phyloP scores from a whole-genome alignment of 2,888 invertebrate species.

The Drosophila recens region DNA sequence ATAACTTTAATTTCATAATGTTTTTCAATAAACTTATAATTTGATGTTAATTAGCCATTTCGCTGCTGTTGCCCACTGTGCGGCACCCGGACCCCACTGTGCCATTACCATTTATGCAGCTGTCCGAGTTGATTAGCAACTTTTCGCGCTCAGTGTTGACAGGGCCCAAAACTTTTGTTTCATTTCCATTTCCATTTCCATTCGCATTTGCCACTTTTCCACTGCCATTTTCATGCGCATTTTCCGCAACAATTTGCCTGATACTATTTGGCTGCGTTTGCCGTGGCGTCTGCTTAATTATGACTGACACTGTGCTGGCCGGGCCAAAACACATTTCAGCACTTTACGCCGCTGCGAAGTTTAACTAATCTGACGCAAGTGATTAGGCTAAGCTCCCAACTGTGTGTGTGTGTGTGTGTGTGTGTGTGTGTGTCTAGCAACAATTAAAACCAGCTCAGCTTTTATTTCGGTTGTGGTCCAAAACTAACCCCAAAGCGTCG shows the following conservation, averaged over 20 bases:
- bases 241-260: slow-evolving; percentile 49
- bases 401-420: slow-evolving; percentile 38
- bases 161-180: slow-evolving; percentile 60
- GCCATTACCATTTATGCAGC: slow-evolving; percentile 37
- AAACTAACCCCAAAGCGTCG: slow-evolving; percentile 37
- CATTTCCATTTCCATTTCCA: slow-evolving; percentile 57
- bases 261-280: slow-evolving; percentile 46
- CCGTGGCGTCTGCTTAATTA: slow-evolving; percentile 55
- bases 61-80: neutral
- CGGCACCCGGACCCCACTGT: neutral
- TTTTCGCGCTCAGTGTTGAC: slow-evolving; percentile 45
- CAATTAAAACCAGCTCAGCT: slow-evolving; percentile 69
- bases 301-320: slow-evolving; percentile 64
- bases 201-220: slow-evolving; percentile 28
- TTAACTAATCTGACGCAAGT: slow-evolving; percentile 66
- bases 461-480: too few relatives aligned
- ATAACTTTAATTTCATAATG: neutral
- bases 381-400: slow-evolving; percentile 72
- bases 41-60: neutral
- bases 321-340: slow-evolving; percentile 47
- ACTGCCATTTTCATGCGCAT: slow-evolving; percentile 30
- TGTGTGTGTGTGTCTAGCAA: slow-evolving; percentile 47
- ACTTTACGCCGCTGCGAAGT: slow-evolving; percentile 36
- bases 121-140: slow-evolving; percentile 67
- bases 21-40: too few relatives aligned